Evolutionary conservation across 37 sponge, comb jelly and placozoan species (phyloP).

Genomic region (Bolinopsis microptera): DNA sequence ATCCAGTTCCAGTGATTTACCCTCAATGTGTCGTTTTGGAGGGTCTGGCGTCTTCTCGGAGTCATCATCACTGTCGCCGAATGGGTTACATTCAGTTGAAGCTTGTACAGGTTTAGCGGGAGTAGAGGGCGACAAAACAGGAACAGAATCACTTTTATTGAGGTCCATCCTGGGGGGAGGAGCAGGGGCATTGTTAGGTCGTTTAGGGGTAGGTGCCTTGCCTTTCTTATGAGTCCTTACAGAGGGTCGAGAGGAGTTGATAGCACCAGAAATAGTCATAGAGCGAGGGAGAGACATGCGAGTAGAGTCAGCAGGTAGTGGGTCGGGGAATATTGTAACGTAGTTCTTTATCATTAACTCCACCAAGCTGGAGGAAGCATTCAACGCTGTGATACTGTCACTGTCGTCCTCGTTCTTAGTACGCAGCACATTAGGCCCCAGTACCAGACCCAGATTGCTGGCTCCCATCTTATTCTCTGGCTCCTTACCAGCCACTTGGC

Average conservation of each 20-base stretch:
- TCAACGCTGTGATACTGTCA: slow-evolving; percentile 57
- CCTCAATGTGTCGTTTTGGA: neutral
- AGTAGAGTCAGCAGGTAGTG: slow-evolving; percentile 27
- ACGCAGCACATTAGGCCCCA: slow-evolving; percentile 48
- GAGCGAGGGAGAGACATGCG: neutral
- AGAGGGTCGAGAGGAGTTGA: neutral
- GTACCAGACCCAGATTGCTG: slow-evolving; percentile 50
- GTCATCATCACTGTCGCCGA: slow-evolving; percentile 22
- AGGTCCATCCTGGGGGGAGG: slow-evolving; percentile 46
- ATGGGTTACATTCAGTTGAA: neutral
- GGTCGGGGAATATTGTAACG: slow-evolving; percentile 52
- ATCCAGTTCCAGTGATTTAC: neutral
- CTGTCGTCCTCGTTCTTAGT: slow-evolving; percentile 11
- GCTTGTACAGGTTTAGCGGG: neutral
- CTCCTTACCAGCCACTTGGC: slow-evolving; percentile 47
- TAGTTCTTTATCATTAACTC: slow-evolving; percentile 61
- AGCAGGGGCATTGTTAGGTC: neutral
- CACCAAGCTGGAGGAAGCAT: slow-evolving; percentile 21
- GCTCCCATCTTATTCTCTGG: slow-evolving; percentile 47
- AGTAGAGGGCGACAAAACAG: neutral
- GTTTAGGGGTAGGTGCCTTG: slow-evolving; percentile 42
- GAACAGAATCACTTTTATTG: slow-evolving; percentile 13
- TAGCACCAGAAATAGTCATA: neutral
- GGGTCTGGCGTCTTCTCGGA: neutral
- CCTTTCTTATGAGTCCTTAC: slow-evolving; percentile 52